Conservation (phyloP, 2,113 vertebrate species). For the Aldabrachelys gigantea region DNA sequence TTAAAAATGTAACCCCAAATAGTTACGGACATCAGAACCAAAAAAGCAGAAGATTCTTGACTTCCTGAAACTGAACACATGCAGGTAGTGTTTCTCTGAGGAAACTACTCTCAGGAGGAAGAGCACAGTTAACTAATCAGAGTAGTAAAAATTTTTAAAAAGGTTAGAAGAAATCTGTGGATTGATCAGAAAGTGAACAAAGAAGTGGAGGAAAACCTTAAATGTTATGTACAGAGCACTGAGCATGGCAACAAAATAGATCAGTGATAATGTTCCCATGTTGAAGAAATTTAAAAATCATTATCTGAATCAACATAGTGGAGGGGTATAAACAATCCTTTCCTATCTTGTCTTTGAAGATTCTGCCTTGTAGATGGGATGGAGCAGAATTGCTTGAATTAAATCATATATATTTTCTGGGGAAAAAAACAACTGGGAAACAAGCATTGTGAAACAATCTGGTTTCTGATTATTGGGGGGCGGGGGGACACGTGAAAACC, state of each 20-base stretch:
- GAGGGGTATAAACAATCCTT: too few relatives aligned
- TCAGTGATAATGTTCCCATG: too few relatives aligned
- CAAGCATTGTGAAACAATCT: neutral
- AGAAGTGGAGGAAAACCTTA: neutral
- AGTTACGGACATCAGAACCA: too few relatives aligned
- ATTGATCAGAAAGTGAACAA: neutral
- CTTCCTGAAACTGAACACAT: neutral
- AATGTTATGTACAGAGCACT: neutral
- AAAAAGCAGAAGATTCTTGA: neutral
- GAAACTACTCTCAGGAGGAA: neutral
- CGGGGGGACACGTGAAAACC: rapidly evolving
- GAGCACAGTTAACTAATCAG: neutral
- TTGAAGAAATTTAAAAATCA: too few relatives aligned
- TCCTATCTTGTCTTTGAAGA: too few relatives aligned
- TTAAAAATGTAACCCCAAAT: too few relatives aligned
- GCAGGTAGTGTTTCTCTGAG: neutral
- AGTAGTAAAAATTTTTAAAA: neutral
- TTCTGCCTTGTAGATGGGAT: too few relatives aligned
- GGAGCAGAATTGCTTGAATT: too few relatives aligned
- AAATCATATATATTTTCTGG: too few relatives aligned
- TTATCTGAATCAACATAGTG: too few relatives aligned
- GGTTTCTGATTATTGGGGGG: too few relatives aligned
- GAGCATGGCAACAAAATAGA: neutral
- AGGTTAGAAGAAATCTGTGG: neutral
- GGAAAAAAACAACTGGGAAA: too few relatives aligned